Evolutionary conservation across 2,888 invertebrate genomes (phyloP), one percentile per base, ranked within the genome.

Genomic region (Latrodectus hesperus): DNA sequence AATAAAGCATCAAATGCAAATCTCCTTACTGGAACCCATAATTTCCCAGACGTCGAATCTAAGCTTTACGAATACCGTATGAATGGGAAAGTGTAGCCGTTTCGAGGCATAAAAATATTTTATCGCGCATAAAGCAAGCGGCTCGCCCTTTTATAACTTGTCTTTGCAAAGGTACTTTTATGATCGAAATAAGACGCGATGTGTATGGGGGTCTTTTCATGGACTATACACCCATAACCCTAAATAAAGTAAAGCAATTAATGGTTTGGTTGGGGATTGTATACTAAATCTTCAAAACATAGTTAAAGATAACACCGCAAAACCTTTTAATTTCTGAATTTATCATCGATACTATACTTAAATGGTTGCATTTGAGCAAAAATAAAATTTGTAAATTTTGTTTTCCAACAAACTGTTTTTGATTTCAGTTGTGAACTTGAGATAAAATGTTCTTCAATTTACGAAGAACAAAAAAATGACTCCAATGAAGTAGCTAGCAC

Each of bases 101-200:
- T n/a, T 14, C 12, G n/a, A 11, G 53, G 49, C 75, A 75, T 75
- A 75, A 75, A 38, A 75, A 64, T 60, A 60, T 75, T 75, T 75
- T 55, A 75, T 60, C 60, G 60, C 22, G 22, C 75, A 75, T 75
- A 75, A 75, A 75, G 60, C 60, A 26, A 60, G 75, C 55, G 12
- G 49, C 11, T 12, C 11, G 26, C 26, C 17, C 67, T 68, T 38
- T 68, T 22, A 60, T 60, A n/a, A n/a, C 17, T 17, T 22, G 12
- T 12, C 67, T 22, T 68, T 68, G 16, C n/a, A 17, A 26, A 53
- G 78, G 70, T 53, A 78, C 53, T 78, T 78, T 78, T 78, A 78
- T 78, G 16, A 55, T 55, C 51, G 52, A 49, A 52, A 53, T 73
- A 49, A 49, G 49, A 73, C 53, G 22, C 52, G 14, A 73, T 16